Evolutionary conservation across 2,888 invertebrate genomes (phyloP).

Genomic region (Oscheius sp.): DNA sequence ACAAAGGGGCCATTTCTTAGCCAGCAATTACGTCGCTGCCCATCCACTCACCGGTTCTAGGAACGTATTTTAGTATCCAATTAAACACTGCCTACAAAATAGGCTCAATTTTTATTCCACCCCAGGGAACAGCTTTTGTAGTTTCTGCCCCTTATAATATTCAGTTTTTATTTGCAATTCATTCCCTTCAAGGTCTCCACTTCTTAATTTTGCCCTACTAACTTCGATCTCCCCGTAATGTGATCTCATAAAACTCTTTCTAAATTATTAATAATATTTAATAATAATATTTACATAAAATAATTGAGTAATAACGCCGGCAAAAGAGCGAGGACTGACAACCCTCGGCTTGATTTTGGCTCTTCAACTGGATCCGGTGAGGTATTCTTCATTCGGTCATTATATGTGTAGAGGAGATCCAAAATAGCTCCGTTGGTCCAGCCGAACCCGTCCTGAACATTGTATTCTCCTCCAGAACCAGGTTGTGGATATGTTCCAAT

Average conservation of each 20-base stretch:
- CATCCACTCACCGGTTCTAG: constrained; percentile 20
- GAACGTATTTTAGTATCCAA: constrained; percentile 6
- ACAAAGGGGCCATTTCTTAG: constrained; percentile 70
- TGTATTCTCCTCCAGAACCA: constrained; percentile 67
- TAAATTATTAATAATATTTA: not conserved
- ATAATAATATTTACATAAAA: constrained; percentile 8
- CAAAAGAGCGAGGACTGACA: not conserved
- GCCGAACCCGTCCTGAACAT: constrained; percentile 70
- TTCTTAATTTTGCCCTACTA: constrained; percentile 7
- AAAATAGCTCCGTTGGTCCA: constrained; percentile 71
- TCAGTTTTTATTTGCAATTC: not conserved
- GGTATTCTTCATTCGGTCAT: constrained; percentile 44
- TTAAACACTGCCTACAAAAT: constrained; percentile 27
- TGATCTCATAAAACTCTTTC: constrained; percentile 30
- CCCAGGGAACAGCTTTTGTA: constrained; percentile 8
- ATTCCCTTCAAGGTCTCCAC: not conserved
- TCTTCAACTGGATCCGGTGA: not conserved
- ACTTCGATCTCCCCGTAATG: constrained; percentile 7
- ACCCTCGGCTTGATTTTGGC: not conserved
- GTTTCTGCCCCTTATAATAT: not conserved
- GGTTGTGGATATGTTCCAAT: constrained; percentile 62
- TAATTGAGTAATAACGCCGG: constrained; percentile 1
- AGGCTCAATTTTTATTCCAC: constrained; percentile 15
- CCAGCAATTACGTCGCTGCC: not conserved
- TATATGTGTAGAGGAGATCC: constrained; percentile 66